A percentile compares a stretch with the other conserved stretches of the same genome.
Conservation (phyloP, 2,888 invertebrate species). For the Cataglyphis altisquamis region DNA sequence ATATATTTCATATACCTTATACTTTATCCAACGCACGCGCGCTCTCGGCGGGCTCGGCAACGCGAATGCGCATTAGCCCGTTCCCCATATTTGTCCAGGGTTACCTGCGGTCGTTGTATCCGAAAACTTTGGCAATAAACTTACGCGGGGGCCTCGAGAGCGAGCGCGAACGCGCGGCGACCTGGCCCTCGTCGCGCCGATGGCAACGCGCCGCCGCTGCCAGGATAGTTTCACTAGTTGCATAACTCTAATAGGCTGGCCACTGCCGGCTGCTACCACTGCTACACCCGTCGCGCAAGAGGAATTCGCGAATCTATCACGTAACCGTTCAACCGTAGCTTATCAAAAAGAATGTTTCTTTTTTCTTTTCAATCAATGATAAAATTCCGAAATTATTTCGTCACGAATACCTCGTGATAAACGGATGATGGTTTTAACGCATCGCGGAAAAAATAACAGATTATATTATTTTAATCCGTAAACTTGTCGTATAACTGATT, state of each 20-base stretch:
- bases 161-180: conserved; percentile 51
- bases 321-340: not conserved
- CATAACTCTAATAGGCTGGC: conserved; percentile 77
- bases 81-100: conserved; percentile 77
- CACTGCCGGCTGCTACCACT: conserved; percentile 64
- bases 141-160: conserved; percentile 80
- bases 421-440: not conserved
- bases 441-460: not conserved
- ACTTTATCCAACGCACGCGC: not conserved
- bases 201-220: conserved; percentile 61
- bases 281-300: conserved; percentile 39
- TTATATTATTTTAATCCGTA: not conserved
- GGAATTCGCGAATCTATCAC: conserved; percentile 1
- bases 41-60: conserved; percentile 56
- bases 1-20: not conserved
- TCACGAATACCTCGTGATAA: not conserved
- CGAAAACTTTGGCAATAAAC: conserved; percentile 86
- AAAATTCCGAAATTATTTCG: not conserved
- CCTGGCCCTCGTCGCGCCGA: conserved; percentile 44
- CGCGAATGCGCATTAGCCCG: conserved; percentile 74
- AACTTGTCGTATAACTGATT: not conserved
- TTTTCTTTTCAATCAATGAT: not conserved
- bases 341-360: not conserved
- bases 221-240: conserved; percentile 85
- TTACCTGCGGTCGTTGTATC: conserved; percentile 86